phyloP scores from a whole-genome alignment of 2,888 invertebrate species.

The Oscheius onirici region DNA sequence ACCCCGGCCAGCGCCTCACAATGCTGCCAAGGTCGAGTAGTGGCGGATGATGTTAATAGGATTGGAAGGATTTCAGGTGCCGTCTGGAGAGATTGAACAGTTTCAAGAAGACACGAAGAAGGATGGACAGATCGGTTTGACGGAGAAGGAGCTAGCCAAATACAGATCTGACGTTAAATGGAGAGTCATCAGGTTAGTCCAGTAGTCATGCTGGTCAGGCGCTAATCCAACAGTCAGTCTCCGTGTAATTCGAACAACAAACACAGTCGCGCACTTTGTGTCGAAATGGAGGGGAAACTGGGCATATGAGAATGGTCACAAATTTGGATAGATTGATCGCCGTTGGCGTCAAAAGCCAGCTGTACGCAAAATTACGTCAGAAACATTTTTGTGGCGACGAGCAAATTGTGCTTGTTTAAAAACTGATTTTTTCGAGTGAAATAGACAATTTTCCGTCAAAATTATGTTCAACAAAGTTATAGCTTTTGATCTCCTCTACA shows the following conservation, averaged over 20 bases:
- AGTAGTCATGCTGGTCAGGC: not conserved
- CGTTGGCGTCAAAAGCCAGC: too few relatives aligned
- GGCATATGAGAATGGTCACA: not conserved
- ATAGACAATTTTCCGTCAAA: too few relatives aligned
- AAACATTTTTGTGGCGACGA: too few relatives aligned
- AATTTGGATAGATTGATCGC: not conserved
- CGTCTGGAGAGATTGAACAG: constrained; percentile 5
- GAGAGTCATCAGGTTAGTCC: constrained; percentile 9
- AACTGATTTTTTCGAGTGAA: too few relatives aligned
- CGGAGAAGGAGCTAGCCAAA: constrained; percentile 10
- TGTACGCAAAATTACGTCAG: too few relatives aligned
- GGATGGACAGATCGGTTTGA: constrained; percentile 14
- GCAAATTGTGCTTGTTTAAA: too few relatives aligned
- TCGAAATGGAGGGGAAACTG: not conserved
- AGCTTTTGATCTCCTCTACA: too few relatives aligned
- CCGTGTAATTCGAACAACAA: not conserved
- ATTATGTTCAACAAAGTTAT: too few relatives aligned
- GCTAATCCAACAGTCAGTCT: constrained; percentile 1
- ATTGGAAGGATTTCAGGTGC: constrained; percentile 14
- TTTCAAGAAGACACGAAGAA: not conserved
- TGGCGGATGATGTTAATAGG: constrained; percentile 8
- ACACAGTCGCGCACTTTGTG: not conserved
- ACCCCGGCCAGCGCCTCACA: not conserved
- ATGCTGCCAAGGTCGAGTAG: constrained; percentile 11
- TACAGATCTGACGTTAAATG: not conserved